These are phyloP conservation scores for Panorpa germanica DNA, from an alignment of 2,888 invertebrate species.

Conservation along the genomic window DNA sequence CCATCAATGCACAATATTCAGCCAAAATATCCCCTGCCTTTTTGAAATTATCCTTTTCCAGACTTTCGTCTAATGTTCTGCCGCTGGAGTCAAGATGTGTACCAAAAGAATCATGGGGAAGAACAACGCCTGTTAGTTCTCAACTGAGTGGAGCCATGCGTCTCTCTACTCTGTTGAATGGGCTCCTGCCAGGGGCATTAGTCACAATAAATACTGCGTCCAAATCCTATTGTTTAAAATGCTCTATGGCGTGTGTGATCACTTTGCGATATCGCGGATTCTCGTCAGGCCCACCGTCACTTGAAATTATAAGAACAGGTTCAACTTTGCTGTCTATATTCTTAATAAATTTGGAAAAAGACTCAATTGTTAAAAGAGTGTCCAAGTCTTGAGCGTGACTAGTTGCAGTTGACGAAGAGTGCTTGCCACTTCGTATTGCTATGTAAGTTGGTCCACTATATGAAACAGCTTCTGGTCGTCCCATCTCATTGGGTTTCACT, in stretches of 20 bases:
- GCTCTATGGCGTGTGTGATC: conserved; percentile 13
- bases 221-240: conserved; percentile 14
- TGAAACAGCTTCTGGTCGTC: conserved; percentile 17
- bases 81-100: conserved; percentile 16
- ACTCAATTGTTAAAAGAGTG: conserved; percentile 13
- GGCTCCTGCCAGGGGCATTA: conserved; percentile 19
- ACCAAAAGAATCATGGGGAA: conserved; percentile 18
- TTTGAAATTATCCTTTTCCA: conserved; percentile 19
- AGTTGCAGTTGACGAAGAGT: conserved; percentile 14
- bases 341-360: too few species aligned
- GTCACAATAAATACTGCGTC: conserved; percentile 15
- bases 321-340: too few species aligned
- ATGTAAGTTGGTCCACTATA: conserved; percentile 20
- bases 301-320: conserved; percentile 12
- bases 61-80: conserved; percentile 16
- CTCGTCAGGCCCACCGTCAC: conserved; percentile 15
- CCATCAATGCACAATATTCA: conserved; percentile 19
- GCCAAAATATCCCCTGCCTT: conserved; percentile 17
- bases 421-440: conserved; percentile 16
- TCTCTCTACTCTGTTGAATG: conserved; percentile 18
- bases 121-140: conserved; percentile 17
- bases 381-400: conserved; percentile 12
- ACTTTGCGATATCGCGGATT: conserved; percentile 15
- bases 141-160: conserved; percentile 19
- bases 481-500: too few species aligned